phyloP scores from a whole-genome alignment of 2,888 invertebrate species.

The Eudemis profundana region DNA sequence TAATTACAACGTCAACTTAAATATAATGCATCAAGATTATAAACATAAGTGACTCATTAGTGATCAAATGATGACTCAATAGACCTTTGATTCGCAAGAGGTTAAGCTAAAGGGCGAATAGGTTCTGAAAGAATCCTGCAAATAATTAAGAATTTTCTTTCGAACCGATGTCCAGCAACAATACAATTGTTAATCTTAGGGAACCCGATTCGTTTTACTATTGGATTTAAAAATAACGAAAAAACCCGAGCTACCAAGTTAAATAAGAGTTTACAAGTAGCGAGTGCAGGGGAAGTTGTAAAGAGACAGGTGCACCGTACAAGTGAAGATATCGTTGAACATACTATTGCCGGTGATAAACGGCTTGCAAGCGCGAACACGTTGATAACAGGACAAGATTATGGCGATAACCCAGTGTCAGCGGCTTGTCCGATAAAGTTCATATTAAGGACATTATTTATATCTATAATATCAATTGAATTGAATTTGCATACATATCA shows the following conservation, averaged over 20 bases:
- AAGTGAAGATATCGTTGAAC: slow-evolving; percentile 15
- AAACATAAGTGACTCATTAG: neutral
- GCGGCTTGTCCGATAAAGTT: slow-evolving; percentile 50
- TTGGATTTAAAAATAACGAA: no score
- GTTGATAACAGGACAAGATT: slow-evolving; percentile 43
- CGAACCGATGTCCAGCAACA: no score
- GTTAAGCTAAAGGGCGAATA: neutral
- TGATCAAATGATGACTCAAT: neutral
- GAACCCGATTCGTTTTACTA: no score
- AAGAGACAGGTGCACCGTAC: no score
- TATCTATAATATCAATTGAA: slow-evolving; percentile 38
- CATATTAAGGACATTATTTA: slow-evolving; percentile 38
- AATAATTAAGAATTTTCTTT: no score
- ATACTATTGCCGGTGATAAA: slow-evolving; percentile 10
- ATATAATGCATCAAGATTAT: neutral
- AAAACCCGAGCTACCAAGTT: no score
- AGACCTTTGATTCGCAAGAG: neutral
- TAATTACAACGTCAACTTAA: no score
- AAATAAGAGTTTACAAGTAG: no score
- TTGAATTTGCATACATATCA: slow-evolving; percentile 22
- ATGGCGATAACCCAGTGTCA: slow-evolving; percentile 48
- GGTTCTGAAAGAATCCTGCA: no score
- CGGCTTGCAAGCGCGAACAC: slow-evolving; percentile 14
- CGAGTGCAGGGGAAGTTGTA: no score
- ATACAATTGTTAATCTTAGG: no score